Evolutionary conservation across 1,140 invertebrate species (phyloP), one percentile per base, ranked within the genome.

Genomic region (Formica selysi): DNA sequence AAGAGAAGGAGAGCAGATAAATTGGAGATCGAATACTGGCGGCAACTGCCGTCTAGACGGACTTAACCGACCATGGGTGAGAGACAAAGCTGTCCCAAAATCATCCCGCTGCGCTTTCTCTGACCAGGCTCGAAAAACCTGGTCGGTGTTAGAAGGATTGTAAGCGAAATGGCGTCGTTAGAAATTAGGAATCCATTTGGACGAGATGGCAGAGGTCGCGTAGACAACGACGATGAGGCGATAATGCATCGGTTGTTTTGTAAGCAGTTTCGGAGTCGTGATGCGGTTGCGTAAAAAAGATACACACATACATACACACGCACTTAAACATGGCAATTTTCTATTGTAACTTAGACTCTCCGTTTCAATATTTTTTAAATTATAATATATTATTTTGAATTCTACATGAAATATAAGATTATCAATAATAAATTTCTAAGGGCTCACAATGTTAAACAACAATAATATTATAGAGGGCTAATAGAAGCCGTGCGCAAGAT

Each of bases 11-110:
- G 3, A 3, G 8, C 13, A 68, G 65, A 86, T 76, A 87, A 87
- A 90, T 90, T 73, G 70, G 65, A 51, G 70, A 68, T 78, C 71
- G 48, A 64, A 16, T 26, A 26, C 19, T 65, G 80, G 59, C 57
- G 36, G 68, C 41, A 79, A 80, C 13, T 73, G 62, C 48, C 29
- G 62, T 48, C 78, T 62, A 54, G 57, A 76, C 57, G 54, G 26
- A 57, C 29, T 90, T 89, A 89, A 90, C 74, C 76, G 80, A 76
- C 48, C 89, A n/a, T 87, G 79, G 48, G 76, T 59, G 85, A 90
- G 71, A 70, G 36, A 85, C 54, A 5, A 85, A 67, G 7, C 7
- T 26, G 19, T 51, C 36, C 54, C 13, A 8, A 71, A 76, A 61
- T 80, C 57, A 13, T 48, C 41, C 11, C 36, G 61, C 44, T 29